These are phyloP conservation scores for Guaruba guarouba DNA, from an alignment of 2,113 vertebrate species.

Conservation along the genomic window DNA sequence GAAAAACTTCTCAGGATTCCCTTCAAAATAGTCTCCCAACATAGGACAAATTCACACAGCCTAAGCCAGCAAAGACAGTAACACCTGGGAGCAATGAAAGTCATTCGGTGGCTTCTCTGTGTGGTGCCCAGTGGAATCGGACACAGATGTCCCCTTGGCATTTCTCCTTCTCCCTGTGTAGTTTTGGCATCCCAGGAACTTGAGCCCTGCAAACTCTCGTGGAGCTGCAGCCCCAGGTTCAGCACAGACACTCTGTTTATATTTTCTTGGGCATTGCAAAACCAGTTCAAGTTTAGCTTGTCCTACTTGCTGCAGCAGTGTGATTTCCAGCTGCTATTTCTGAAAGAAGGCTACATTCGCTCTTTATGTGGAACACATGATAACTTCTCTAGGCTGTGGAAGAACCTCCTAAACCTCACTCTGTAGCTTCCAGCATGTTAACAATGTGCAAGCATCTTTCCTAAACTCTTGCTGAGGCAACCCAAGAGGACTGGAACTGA, in stretches of 20 bases:
- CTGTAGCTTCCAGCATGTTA: background rate
- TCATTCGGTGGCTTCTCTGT: background rate
- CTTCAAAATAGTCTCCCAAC: background rate
- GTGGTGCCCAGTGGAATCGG: rapidly evolving
- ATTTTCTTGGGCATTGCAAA: background rate
- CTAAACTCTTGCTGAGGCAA: background rate
- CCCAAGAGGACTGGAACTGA: background rate
- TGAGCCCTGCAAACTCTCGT: background rate
- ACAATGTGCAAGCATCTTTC: background rate
- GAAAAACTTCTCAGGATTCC: background rate
- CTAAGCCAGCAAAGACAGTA: background rate
- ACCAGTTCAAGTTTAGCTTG: background rate
- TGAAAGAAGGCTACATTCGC: background rate
- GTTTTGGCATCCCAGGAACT: background rate
- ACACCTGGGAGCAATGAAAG: rapidly evolving
- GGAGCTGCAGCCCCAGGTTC: background rate
- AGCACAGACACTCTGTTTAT: background rate
- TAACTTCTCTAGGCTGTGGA: background rate
- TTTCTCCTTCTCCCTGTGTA: background rate
- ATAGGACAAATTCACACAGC: background rate
- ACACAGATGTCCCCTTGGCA: rapidly evolving
- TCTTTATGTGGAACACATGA: background rate
- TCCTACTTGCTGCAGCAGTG: background rate
- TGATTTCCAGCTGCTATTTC: background rate
- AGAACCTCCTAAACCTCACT: background rate